These are phyloP conservation scores for Coleophora flavipennella DNA, from an alignment of 2,888 invertebrate genomes.

Conservation along the genomic window DNA sequence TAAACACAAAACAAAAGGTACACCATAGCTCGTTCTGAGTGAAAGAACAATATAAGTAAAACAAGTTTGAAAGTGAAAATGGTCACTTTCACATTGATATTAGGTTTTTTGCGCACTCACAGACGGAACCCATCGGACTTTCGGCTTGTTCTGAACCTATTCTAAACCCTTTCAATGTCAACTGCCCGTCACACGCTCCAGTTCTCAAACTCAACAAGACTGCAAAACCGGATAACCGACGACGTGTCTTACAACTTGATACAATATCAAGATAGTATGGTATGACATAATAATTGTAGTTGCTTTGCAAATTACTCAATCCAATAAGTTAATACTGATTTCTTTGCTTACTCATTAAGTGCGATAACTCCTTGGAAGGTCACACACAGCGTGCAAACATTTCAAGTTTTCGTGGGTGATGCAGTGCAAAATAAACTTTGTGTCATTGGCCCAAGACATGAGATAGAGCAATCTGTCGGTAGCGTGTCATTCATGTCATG, in stretches of 20 bases:
- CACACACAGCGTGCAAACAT: slow-evolving; percentile 25
- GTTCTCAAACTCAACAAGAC: slow-evolving; percentile 39
- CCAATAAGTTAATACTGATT: slow-evolving; percentile 1
- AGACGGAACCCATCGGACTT: too few relatives aligned
- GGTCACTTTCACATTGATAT: neutral
- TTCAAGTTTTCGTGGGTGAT: slow-evolving; percentile 17
- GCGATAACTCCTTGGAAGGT: slow-evolving; percentile 24
- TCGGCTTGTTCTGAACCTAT: neutral
- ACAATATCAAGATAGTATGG: neutral
- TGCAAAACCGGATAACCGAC: slow-evolving; percentile 30
- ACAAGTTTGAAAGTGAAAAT: neutral
- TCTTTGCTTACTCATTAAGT: slow-evolving; percentile 4
- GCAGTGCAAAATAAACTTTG: slow-evolving; percentile 12
- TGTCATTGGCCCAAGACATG: slow-evolving; percentile 26
- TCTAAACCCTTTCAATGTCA: slow-evolving; percentile 17
- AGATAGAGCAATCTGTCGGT: slow-evolving; percentile 15
- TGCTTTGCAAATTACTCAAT: slow-evolving; percentile 6
- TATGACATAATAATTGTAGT: neutral
- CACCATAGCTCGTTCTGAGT: neutral
- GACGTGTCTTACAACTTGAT: neutral
- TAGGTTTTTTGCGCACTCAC: neutral
- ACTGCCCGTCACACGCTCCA: slow-evolving; percentile 37
- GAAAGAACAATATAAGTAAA: neutral
- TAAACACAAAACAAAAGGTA: neutral
- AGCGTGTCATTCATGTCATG: slow-evolving; percentile 8